A percentile compares a stretch with the other conserved stretches of the same genome.
These are phyloP conservation scores for Aurelia aurita DNA, from an alignment of 30 jellyfish, hydroid and myxozoan species.

Conservation along the genomic window DNA sequence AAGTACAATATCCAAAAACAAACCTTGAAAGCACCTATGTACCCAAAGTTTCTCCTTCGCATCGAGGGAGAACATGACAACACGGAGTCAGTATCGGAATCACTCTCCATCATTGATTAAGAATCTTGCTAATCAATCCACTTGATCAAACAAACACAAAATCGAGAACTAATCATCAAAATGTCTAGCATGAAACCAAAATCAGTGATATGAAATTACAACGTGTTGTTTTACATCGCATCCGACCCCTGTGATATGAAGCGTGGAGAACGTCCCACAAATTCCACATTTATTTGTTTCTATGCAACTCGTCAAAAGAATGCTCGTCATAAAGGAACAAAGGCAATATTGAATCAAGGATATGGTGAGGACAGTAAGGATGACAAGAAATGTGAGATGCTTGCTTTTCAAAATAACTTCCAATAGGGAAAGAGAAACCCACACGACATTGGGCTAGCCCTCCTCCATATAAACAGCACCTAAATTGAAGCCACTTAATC, in stretches of 20 bases:
- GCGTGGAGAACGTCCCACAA: conserved; percentile 44
- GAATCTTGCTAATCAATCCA: no score
- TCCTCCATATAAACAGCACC: no score
- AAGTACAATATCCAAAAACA: conserved; percentile 4
- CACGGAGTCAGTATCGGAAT: conserved; percentile 61
- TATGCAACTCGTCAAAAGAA: neutral
- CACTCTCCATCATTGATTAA: conserved; percentile 23
- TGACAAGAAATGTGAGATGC: neutral
- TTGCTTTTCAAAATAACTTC: neutral
- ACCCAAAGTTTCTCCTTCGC: conserved; percentile 77
- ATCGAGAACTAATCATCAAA: no score
- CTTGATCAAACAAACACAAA: no score
- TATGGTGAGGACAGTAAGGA: neutral
- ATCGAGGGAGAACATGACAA: conserved; percentile 29
- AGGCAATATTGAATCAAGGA: conserved; percentile 31
- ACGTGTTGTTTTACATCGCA: neutral
- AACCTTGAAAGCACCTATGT: conserved; percentile 87
- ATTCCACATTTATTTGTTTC: conserved; percentile 7
- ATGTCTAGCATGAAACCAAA: neutral
- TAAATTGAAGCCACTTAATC: no score
- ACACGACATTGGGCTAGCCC: no score
- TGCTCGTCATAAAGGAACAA: neutral
- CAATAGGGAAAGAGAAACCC: no score
- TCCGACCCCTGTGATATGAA: conserved; percentile 28
- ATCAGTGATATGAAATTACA: neutral